Evolutionary conservation across 2,888 invertebrate genomes (phyloP), one percentile per base, ranked within the genome.

Genomic region (Patella depressa): DNA sequence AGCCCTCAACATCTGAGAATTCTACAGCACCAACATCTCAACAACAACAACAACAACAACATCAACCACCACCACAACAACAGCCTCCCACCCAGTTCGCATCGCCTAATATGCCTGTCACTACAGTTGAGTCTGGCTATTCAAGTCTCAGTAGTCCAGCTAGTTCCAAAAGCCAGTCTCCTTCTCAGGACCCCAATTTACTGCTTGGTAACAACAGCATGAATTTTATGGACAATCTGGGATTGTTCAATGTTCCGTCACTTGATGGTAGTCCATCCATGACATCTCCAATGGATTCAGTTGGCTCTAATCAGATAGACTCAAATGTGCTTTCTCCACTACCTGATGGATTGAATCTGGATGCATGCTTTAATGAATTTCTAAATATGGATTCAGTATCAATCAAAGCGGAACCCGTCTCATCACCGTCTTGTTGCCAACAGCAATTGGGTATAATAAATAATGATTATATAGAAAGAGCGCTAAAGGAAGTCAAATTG

Each of bases 141-240:
- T 85, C 85, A 24, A 87, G 85, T 70, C 73, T 83, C 53, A 87
- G 85, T 77, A 85, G 85, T 73, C 88, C 89, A 4, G 79, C 85
- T 0, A 83, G 84, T 77, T 85, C 82, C 74, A 83, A 85, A 72
- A 86, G 86, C 79, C 85, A 81, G 57, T 87, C 87, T 1, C 86
- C 89, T 1, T 79, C 81, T 59, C 79, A 77, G 54, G 74, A 76
- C 74, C 59, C 73, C 72, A 79, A 80, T 79, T 83, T 79, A 76
- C 82, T 79, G 2, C 79, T 81, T 79, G 80, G 78, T 82, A 83
- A 79, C 81, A 83, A 79, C 81, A 81, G 76, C 55, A 81, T 79
- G 12, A 81, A 79, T 11, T 81, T 80, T 14, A 82, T 65, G 65
- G 19, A 65, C 19, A 65, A 24, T 5, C 24, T 65, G 65, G 65